Conservation (phyloP, 2,888 invertebrate genomes). For the Parnassius smintheus region DNA sequence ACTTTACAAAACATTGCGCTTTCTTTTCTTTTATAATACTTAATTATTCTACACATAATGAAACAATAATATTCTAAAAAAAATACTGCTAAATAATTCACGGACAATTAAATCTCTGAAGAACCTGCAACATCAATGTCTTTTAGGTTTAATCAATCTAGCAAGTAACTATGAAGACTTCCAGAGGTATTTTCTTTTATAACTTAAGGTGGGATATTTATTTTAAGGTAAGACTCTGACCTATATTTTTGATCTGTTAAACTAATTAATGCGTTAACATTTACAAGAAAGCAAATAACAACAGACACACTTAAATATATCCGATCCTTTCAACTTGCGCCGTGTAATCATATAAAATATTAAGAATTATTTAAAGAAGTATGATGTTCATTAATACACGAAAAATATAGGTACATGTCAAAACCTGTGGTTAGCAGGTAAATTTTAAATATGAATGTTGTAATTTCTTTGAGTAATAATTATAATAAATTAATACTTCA, state of each 20-base stretch:
- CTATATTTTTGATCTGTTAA: not conserved
- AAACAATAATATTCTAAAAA: not conserved
- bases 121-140: constrained; percentile 15
- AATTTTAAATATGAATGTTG: no score
- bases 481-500: no score
- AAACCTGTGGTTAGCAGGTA: no score
- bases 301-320: no score
- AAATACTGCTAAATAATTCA: constrained; percentile 1
- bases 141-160: constrained; percentile 22
- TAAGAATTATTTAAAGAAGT: no score
- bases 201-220: constrained; percentile 11
- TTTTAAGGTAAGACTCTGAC: constrained; percentile 1
- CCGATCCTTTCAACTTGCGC: no score
- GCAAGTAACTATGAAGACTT: constrained; percentile 18
- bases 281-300: no score
- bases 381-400: no score
- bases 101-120: constrained; percentile 5
- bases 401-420: no score
- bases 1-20: constrained; percentile 1
- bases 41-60: not conserved
- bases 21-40: constrained; percentile 3
- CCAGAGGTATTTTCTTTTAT: constrained; percentile 3
- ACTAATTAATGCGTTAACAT: no score
- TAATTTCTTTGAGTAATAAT: no score
- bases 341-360: no score